phyloP scores from a whole-genome alignment of 1,140 invertebrate genomes.

The Hermetia illucens region DNA sequence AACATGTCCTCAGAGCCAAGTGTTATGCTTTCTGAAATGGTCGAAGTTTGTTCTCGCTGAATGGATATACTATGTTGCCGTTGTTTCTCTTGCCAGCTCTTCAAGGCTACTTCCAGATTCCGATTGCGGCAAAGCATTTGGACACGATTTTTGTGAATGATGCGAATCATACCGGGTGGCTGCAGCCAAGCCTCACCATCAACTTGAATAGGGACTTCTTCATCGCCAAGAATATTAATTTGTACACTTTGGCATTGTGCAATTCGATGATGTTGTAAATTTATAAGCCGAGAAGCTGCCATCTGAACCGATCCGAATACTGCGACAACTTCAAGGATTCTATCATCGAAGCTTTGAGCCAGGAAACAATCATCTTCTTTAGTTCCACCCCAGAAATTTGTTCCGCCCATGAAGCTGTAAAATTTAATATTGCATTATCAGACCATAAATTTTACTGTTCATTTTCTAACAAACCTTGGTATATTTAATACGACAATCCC shows the following conservation, averaged over 20 bases:
- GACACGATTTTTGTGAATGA: constrained; percentile 92
- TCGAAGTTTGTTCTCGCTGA: constrained; percentile 26
- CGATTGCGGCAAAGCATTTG: constrained; percentile 89
- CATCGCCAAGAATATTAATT: constrained; percentile 83
- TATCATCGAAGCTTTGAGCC: constrained; percentile 82
- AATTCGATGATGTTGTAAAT: constrained; percentile 91
- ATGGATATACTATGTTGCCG: constrained; percentile 38
- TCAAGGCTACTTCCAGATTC: constrained; percentile 74
- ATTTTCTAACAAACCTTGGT: no score
- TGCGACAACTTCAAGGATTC: constrained; percentile 87
- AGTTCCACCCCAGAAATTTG: constrained; percentile 94
- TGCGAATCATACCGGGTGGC: constrained; percentile 86
- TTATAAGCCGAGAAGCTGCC: constrained; percentile 87
- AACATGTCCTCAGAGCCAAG: constrained; percentile 34
- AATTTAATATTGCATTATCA: no score
- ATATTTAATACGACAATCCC: constrained; percentile 97
- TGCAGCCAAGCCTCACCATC: constrained; percentile 98
- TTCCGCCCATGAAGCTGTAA: constrained; percentile 89
- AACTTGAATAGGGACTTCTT: constrained; percentile 82
- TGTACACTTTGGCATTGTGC: constrained; percentile 91
- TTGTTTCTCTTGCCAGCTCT: constrained; percentile 91
- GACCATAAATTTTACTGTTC: no score
- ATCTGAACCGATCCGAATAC: constrained; percentile 95
- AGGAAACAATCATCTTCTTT: constrained; percentile 80
- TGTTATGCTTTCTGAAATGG: constrained; percentile 24